phyloP scores from a whole-genome alignment of 2,113 vertebrate genomes.

The Pseudopipra pipra region DNA sequence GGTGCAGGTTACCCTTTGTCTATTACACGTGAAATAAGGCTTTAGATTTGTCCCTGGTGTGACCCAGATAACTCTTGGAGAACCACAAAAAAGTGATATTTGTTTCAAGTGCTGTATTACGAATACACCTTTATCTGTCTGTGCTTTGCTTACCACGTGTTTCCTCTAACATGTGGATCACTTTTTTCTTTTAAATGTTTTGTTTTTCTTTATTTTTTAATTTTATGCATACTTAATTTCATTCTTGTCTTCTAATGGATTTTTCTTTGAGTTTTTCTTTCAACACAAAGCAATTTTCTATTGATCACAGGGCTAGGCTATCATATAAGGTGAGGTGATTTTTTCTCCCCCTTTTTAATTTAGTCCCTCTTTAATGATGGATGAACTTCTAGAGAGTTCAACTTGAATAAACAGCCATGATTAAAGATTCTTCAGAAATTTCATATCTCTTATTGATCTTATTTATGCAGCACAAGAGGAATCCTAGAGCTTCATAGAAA shows the following conservation, averaged over 20 bases:
- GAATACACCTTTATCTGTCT: background rate
- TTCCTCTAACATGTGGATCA: background rate
- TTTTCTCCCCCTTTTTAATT: background rate
- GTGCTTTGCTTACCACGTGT: background rate
- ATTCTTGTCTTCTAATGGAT: background rate
- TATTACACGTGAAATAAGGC: background rate
- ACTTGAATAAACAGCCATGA: background rate
- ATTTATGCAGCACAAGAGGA: background rate
- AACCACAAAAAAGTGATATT: background rate
- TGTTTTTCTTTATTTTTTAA: too few relatives aligned
- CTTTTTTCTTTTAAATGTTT: background rate
- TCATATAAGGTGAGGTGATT: background rate
- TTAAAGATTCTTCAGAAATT: background rate
- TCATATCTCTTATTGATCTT: background rate
- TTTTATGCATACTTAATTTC: background rate
- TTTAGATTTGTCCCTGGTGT: background rate
- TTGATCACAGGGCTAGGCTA: background rate
- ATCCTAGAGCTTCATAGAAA: background rate
- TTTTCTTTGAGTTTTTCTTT: background rate
- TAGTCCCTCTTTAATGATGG: background rate
- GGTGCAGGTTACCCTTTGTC: background rate
- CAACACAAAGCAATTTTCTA: background rate
- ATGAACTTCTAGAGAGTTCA: background rate
- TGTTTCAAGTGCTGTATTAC: background rate
- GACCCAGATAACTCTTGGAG: background rate